Evolutionary conservation across 1,140 invertebrate species (phyloP), one percentile per base, ranked within the genome.

Genomic region (Capitella teleta): DNA sequence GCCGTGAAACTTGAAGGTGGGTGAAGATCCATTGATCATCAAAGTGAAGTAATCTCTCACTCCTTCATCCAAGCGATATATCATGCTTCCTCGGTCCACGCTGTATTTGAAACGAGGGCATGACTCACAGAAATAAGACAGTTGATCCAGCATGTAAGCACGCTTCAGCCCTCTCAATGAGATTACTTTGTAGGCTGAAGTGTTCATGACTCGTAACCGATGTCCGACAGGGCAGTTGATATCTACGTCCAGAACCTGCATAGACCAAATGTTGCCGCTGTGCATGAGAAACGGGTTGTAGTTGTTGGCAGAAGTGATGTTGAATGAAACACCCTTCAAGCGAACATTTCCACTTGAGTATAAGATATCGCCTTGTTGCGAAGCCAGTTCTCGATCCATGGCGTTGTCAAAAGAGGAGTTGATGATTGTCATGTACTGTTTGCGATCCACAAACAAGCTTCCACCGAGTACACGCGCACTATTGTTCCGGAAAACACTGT

Each of bases 41-140:
- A 51, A 41, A 2, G 49, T 44, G 49, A 44, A 42, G 49, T 51
- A 51, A 16, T 36, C 28, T 1, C 14, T 2, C 19, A 47, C 45
- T 5, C 45, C 45, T 4, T 6, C 16, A 16, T 47, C 26, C 6
- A 32, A 32, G 19, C 19, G 19, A n/a, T 47, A 47, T 16, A 4
- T 18, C 14, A 47, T 16, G 18, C 30, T 19, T 4, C 45, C 45
- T 1, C 18, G 28, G 28, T 47, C 45, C 28, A 28, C 18, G 18
- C 45, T 47, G 47, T 49, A 49, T 14, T 41, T 38, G 47, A 40
- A 26, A 12, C 47, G 47, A 5, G 32, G 34, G 18, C 47, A 49
- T 8, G 34, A 40, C 37, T 49, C 47, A 26, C 47, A 49, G 24
- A 49, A 49, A 37, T 49, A 49, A 23, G 47, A 49, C 47, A 49